phyloP scores from a whole-genome alignment of 2,113 vertebrate species.

The Meles meles region DNA sequence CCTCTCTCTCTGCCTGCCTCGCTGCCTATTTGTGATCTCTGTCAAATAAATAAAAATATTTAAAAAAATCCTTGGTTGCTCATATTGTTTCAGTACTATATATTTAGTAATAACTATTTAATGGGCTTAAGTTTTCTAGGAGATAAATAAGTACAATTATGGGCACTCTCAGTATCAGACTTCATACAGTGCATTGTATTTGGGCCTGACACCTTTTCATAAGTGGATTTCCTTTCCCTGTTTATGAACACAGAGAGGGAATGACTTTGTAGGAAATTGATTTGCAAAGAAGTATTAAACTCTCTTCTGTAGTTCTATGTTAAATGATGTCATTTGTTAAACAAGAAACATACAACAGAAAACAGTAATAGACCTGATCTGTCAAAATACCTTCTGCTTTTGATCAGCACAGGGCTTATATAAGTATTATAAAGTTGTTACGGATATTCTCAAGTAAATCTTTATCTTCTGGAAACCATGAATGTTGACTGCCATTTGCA shows the following conservation, averaged over 20 bases:
- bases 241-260: neutral
- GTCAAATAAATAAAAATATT: too few relatives aligned
- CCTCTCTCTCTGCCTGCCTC: too few relatives aligned
- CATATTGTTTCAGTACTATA: neutral
- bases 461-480: neutral
- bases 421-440: neutral
- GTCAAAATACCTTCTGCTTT: constrained; percentile 11
- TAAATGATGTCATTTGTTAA: constrained; percentile 20
- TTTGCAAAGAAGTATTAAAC: constrained; percentile 10
- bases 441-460: neutral
- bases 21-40: too few relatives aligned
- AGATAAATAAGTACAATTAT: neutral
- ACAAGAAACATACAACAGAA: neutral
- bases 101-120: neutral
- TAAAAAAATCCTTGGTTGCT: too few relatives aligned
- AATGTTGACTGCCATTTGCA: neutral
- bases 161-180: neutral
- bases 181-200: neutral
- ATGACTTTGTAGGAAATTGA: constrained; percentile 21
- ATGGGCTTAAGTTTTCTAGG: neutral
- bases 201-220: neutral
- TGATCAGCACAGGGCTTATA: neutral
- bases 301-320: neutral
- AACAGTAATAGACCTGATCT: neutral
- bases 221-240: neutral